Percentiles rank a stretch among this genome's conserved stretches.
These are phyloP conservation scores for Sceloporus undulatus DNA, from an alignment of 2,113 vertebrate species.

Conservation along the genomic window DNA sequence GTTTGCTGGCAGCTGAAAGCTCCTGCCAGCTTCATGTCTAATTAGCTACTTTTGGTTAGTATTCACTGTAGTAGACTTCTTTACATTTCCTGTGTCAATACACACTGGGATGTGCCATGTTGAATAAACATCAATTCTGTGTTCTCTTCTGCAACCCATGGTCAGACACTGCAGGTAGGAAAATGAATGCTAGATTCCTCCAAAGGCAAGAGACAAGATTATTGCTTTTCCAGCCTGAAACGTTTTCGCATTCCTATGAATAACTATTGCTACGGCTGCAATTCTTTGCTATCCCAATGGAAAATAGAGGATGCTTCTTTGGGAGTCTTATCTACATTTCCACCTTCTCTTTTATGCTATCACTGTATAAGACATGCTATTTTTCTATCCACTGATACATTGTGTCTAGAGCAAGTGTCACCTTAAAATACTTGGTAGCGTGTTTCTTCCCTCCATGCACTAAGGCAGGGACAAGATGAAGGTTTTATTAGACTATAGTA, in stretches of 20 bases:
- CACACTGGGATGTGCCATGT: slow-evolving; percentile 8
- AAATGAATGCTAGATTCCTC: slow-evolving; percentile 25
- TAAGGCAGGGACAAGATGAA: no score
- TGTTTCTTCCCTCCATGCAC: background rate
- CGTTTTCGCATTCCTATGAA: background rate
- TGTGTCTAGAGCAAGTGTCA: background rate
- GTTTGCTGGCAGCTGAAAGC: slow-evolving; percentile 44
- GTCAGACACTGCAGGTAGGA: slow-evolving; percentile 10
- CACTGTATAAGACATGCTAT: background rate
- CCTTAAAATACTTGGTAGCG: background rate
- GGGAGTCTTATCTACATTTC: background rate
- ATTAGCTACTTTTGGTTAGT: slow-evolving; percentile 42
- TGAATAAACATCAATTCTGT: slow-evolving; percentile 35
- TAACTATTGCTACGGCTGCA: background rate
- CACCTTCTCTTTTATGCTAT: background rate
- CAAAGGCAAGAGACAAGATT: background rate
- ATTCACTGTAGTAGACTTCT: slow-evolving; percentile 47
- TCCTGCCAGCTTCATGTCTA: slow-evolving; percentile 4
- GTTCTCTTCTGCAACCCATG: slow-evolving; percentile 22
- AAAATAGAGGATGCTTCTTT: background rate
- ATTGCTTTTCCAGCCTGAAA: background rate
- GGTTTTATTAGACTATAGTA: background rate
- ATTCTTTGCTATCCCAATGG: no score
- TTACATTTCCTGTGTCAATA: background rate
- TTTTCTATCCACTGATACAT: background rate